Evolutionary conservation across 2,113 vertebrate species (phyloP).

Genomic region (Eupsittula cactorum): DNA sequence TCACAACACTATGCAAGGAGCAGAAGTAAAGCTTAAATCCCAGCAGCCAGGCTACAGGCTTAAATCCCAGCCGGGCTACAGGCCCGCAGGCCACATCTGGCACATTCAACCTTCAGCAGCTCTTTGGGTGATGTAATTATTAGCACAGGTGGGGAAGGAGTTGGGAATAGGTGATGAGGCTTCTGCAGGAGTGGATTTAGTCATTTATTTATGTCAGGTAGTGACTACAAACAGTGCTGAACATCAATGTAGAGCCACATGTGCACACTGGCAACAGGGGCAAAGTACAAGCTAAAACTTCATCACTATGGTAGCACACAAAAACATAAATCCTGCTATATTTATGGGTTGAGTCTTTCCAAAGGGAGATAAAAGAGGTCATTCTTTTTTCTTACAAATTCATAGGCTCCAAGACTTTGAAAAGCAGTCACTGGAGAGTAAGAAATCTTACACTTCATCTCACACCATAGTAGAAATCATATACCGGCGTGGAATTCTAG

Average conservation of each 20-base stretch:
- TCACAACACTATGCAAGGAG: not conserved
- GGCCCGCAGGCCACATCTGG: not conserved
- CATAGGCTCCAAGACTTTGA: not conserved
- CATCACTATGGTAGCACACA: conserved; percentile 4
- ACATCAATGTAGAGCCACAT: not conserved
- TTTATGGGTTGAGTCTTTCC: not conserved
- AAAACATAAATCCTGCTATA: not conserved
- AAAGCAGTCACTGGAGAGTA: not conserved
- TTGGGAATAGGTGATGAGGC: not conserved
- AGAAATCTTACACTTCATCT: not conserved
- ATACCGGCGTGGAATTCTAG: not conserved
- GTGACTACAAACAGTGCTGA: not conserved
- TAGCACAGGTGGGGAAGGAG: conserved; percentile 36
- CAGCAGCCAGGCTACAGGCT: not conserved
- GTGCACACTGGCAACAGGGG: not conserved
- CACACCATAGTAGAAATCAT: not conserved
- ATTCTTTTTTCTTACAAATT: not conserved
- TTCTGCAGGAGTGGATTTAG: not conserved
- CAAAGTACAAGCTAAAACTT: not conserved
- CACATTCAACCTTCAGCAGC: not conserved
- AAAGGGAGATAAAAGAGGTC: conserved; percentile 7
- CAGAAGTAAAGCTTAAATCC: not conserved
- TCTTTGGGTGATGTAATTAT: conserved; percentile 17
- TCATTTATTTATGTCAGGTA: not conserved
- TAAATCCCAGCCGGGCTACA: not conserved